Evolutionary conservation across 2,797 vertebrate species (phyloP).

Genomic region (Cryptoblepharus egeriae): DNA sequence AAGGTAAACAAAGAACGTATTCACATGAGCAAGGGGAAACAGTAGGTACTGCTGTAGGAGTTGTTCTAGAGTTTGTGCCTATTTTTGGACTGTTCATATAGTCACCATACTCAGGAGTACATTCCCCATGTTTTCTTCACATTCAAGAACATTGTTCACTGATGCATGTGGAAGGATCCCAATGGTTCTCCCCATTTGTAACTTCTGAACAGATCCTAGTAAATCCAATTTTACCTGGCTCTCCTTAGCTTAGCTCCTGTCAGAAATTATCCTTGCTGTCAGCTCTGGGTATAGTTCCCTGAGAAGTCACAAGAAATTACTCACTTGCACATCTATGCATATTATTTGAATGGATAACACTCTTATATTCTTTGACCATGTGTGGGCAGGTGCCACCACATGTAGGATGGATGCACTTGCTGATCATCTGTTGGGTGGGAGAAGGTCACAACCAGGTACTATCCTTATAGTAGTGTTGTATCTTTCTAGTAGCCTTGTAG

Average conservation of each 20-base stretch:
- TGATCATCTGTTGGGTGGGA: neutral
- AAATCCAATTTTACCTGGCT: neutral
- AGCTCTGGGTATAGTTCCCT: neutral
- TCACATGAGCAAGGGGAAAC: neutral
- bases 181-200: neutral
- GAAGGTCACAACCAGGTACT: neutral
- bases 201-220: neutral
- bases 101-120: neutral
- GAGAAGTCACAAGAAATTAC: neutral
- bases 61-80: neutral
- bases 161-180: neutral
- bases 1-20: slow-evolving; percentile 31
- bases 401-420: no score
- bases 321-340: neutral
- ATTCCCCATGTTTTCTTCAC: neutral
- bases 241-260: neutral
- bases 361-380: neutral
- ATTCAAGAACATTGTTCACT: neutral
- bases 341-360: neutral
- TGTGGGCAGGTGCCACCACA: no score
- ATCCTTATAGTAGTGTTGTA: no score
- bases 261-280: neutral
- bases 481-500: no score
- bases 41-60: slow-evolving; percentile 9
- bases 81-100: neutral